A percentile compares a stretch with the other conserved stretches of the same genome.
phyloP scores from a whole-genome alignment of 2,888 invertebrate species.

The Chesias legatella region DNA sequence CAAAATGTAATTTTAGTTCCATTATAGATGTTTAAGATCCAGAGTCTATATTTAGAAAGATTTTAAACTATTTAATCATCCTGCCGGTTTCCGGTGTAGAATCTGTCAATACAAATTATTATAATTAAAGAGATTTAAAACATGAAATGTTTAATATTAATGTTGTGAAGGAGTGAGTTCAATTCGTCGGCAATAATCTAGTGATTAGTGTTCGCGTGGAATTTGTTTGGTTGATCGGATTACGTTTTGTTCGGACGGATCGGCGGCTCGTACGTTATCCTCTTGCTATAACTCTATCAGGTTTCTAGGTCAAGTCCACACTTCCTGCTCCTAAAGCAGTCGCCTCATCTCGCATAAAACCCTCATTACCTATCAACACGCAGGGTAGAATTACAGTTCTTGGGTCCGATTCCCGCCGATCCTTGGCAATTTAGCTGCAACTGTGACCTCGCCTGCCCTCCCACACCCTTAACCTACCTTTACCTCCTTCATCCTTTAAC shows the following conservation, averaged over 20 bases:
- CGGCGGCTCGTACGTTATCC: constrained; percentile 11
- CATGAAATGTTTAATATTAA: constrained; percentile 53
- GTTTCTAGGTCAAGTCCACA: not conserved
- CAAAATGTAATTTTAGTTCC: constrained; percentile 76
- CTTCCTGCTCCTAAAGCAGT: constrained; percentile 3
- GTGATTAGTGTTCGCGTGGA: constrained; percentile 32
- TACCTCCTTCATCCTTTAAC: constrained; percentile 5
- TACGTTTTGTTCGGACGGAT: constrained; percentile 20
- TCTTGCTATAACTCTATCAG: not conserved
- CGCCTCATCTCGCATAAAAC: not conserved
- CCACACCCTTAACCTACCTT: constrained; percentile 23
- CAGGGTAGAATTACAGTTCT: not conserved
- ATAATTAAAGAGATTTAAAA: constrained; percentile 45
- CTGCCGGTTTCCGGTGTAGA: constrained; percentile 35
- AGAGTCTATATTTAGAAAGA: constrained; percentile 71
- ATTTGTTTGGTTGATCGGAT: constrained; percentile 23
- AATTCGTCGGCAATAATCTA: constrained; percentile 46
- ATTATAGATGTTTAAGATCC: constrained; percentile 72
- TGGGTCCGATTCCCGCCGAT: constrained; percentile 9
- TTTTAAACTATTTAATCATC: constrained; percentile 44
- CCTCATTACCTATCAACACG: not conserved
- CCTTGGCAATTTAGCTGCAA: constrained; percentile 41
- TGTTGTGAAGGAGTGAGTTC: constrained; percentile 53
- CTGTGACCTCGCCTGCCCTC: constrained; percentile 48
- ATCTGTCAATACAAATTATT: constrained; percentile 47